Percentiles rank a stretch among this genome's conserved stretches.
These are phyloP conservation scores for Thumatha senex DNA, from an alignment of 2,888 invertebrate genomes.

Conservation along the genomic window DNA sequence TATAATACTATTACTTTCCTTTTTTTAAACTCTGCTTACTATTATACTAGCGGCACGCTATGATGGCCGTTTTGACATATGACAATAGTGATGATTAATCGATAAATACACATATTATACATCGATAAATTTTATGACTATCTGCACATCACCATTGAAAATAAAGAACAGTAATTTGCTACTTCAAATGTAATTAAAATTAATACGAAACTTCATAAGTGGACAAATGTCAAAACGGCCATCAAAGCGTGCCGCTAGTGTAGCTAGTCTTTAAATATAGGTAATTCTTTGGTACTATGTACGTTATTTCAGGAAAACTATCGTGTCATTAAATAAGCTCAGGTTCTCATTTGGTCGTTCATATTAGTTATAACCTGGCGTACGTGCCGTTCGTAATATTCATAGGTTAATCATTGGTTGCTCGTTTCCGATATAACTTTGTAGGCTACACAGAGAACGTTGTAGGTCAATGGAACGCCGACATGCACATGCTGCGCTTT, in stretches of 20 bases:
- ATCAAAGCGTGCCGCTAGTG: too few species aligned
- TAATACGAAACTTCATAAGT: too few species aligned
- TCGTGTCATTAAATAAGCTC: slow-evolving; percentile 48
- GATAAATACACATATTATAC: too few species aligned
- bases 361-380: slow-evolving; percentile 35
- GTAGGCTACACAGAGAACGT: slow-evolving; percentile 56
- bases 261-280: slow-evolving; percentile 16
- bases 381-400: slow-evolving; percentile 59
- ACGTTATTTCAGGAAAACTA: slow-evolving; percentile 33
- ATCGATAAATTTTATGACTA: too few species aligned
- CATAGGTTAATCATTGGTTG: slow-evolving; percentile 60
- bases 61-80: too few species aligned
- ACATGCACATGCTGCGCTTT: slow-evolving; percentile 63
- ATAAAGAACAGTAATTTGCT: too few species aligned
- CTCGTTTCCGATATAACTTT: slow-evolving; percentile 55
- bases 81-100: too few species aligned
- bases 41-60: too few species aligned
- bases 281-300: slow-evolving; percentile 15
- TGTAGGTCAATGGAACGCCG: slow-evolving; percentile 70
- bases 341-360: slow-evolving; percentile 27
- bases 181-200: too few species aligned
- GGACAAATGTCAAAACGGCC: too few species aligned
- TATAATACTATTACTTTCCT: neutral
- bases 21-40: too few species aligned
- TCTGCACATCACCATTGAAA: too few species aligned